Percentiles rank a stretch among this genome's conserved stretches.
Evolutionary conservation across 2,797 vertebrate genomes (phyloP).

Genomic region (Telmatherina bonti): DNA sequence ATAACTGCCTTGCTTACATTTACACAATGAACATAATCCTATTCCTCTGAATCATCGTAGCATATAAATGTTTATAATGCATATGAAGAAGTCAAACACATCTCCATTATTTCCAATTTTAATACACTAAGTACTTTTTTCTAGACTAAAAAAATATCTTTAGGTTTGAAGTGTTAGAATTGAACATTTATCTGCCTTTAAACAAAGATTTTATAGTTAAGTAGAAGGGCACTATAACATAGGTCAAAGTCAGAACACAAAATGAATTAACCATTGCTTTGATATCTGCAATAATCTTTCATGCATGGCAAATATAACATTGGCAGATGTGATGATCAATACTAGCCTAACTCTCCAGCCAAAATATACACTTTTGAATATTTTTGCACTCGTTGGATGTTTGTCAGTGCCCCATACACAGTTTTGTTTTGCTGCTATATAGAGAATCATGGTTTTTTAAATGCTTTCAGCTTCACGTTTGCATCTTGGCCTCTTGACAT

Average conservation of each 20-base stretch:
- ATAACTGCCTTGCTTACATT: slow-evolving; percentile 66
- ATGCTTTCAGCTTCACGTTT: slow-evolving; percentile 89
- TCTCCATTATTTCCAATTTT: slow-evolving; percentile 65
- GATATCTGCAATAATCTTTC: not conserved
- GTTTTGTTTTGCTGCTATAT: slow-evolving; percentile 73
- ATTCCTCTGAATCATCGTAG: slow-evolving; percentile 68
- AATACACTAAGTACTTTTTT: slow-evolving; percentile 10
- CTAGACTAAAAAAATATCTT: slow-evolving; percentile 26
- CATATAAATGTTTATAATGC: slow-evolving; percentile 77
- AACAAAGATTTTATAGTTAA: not conserved
- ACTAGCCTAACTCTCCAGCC: not conserved
- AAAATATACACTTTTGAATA: slow-evolving; percentile 16
- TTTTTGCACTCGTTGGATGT: slow-evolving; percentile 27
- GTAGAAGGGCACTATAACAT: not conserved
- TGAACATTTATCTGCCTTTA: not conserved
- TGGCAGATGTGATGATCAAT: slow-evolving; percentile 1
- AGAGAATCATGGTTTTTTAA: slow-evolving; percentile 77
- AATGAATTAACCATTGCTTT: not conserved
- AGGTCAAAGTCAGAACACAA: not conserved
- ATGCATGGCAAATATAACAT: not conserved
- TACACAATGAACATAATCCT: slow-evolving; percentile 75
- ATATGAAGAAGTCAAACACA: slow-evolving; percentile 70
- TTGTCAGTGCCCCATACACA: slow-evolving; percentile 39
- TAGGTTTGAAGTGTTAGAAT: not conserved
- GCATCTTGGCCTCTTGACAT: slow-evolving; percentile 84